Evolutionary conservation across 2,888 invertebrate species (phyloP).

Genomic region (Torymus texanus): DNA sequence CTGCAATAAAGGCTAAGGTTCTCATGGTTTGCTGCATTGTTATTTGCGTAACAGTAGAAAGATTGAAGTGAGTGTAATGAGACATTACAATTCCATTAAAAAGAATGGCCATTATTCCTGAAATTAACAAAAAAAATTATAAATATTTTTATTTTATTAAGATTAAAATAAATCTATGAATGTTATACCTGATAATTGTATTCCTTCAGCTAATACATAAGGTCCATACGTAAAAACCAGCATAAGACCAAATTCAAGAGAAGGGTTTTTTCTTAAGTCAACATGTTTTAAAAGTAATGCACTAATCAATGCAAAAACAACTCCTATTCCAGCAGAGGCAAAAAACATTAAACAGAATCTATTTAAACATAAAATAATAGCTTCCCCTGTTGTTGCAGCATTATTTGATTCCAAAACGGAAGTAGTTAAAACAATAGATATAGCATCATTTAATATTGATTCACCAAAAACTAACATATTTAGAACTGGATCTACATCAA

Average conservation of each 20-base stretch:
- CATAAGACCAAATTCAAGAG: constrained; percentile 98
- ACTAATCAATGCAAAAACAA: constrained; percentile 94
- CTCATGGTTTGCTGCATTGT: constrained; percentile 99
- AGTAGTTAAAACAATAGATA: constrained; percentile 97
- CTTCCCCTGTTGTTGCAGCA: constrained; percentile 85
- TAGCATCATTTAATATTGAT: constrained; percentile 97
- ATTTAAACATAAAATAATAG: constrained; percentile 90
- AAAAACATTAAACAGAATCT: constrained; percentile 98
- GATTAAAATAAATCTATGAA: not conserved
- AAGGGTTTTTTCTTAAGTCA: constrained; percentile 97
- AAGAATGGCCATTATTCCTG: constrained; percentile 98
- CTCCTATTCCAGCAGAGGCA: constrained; percentile 97
- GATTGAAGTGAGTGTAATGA: constrained; percentile 98
- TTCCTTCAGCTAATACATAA: constrained; percentile 97
- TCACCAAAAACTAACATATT: constrained; percentile 99
- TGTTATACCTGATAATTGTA: constrained; percentile 89
- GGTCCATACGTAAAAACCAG: constrained; percentile 98
- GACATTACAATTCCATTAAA: constrained; percentile 99
- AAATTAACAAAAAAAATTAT: constrained; percentile 63
- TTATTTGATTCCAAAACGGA: constrained; percentile 85
- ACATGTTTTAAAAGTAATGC: constrained; percentile 95
- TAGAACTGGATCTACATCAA: constrained; percentile 96
- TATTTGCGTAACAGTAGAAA: constrained; percentile 98
- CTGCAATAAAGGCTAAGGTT: constrained; percentile 97
- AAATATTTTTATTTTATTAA: too few relatives aligned